Conservation (phyloP, 2,888 invertebrate genomes). For the Macaria liturata region DNA sequence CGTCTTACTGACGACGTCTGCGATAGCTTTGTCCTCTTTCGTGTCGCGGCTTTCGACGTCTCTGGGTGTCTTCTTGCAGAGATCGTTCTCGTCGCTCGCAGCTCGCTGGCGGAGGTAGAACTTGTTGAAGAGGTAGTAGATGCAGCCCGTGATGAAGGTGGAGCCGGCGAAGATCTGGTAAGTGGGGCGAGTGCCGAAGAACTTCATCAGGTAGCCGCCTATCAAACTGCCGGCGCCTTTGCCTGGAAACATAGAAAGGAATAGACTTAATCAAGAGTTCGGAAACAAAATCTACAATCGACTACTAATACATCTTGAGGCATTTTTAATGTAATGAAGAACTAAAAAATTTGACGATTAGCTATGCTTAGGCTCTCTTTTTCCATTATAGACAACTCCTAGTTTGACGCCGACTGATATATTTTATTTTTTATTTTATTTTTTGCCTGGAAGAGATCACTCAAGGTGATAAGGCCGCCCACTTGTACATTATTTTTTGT, state of each 20-base stretch:
- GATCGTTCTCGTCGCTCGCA: constrained; percentile 79
- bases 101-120: constrained; percentile 84
- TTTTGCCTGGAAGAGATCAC: too few species aligned
- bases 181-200: constrained; percentile 87
- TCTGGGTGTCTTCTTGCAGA: constrained; percentile 75
- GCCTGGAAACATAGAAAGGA: constrained; percentile 66
- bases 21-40: constrained; percentile 43
- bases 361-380: too few species aligned
- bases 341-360: too few species aligned
- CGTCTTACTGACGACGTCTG: constrained; percentile 56
- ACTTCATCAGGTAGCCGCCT: constrained; percentile 89
- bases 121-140: constrained; percentile 87
- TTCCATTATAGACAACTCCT: too few species aligned
- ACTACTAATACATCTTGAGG: too few species aligned
- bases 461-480: too few species aligned
- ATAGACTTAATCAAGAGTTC: too few species aligned
- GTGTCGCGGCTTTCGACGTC: constrained; percentile 64
- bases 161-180: constrained; percentile 87
- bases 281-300: too few species aligned
- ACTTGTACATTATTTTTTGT: too few species aligned
- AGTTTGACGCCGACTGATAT: too few species aligned
- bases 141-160: constrained; percentile 85
- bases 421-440: too few species aligned
- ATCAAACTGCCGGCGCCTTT: constrained; percentile 89
- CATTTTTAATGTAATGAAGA: too few species aligned